phyloP scores from a whole-genome alignment of 1,140 invertebrate genomes.

The Ladona fulva region DNA sequence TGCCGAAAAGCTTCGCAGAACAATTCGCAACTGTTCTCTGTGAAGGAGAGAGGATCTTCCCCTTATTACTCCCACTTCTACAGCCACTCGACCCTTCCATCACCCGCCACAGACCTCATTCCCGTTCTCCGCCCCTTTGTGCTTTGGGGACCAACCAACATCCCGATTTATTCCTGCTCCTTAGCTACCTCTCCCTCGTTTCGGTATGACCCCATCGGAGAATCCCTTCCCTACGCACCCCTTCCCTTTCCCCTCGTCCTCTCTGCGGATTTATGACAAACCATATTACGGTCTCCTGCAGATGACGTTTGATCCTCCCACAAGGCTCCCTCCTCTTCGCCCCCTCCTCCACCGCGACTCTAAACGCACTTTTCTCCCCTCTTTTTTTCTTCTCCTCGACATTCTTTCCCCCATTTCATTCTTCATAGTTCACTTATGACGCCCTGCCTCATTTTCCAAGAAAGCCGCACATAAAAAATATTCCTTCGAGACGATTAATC shows the following conservation, averaged over 20 bases:
- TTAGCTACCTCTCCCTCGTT: not conserved
- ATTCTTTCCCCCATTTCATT: not conserved
- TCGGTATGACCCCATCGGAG: not conserved
- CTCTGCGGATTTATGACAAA: slow-evolving; percentile 9
- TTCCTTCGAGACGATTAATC: too few relatives aligned
- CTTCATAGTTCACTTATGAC: not conserved
- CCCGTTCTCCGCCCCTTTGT: not conserved
- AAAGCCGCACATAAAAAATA: too few relatives aligned
- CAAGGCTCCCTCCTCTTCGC: not conserved
- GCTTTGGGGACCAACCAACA: not conserved
- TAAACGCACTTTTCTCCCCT: too few relatives aligned
- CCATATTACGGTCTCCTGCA: slow-evolving; percentile 7
- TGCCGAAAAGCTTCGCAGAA: not conserved
- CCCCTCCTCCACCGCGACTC: not conserved
- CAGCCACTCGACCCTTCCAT: not conserved
- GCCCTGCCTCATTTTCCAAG: too few relatives aligned
- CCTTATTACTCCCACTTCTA: not conserved
- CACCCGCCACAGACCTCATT: not conserved
- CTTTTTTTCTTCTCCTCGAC: too few relatives aligned
- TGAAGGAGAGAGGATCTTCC: not conserved
- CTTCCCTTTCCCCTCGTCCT: not conserved
- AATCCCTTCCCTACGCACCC: not conserved
- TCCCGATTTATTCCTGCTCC: not conserved
- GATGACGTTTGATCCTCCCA: slow-evolving; percentile 2
- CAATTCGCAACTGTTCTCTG: not conserved